Conservation (phyloP, 2,888 invertebrate species). For the Malachius bipustulatus region DNA sequence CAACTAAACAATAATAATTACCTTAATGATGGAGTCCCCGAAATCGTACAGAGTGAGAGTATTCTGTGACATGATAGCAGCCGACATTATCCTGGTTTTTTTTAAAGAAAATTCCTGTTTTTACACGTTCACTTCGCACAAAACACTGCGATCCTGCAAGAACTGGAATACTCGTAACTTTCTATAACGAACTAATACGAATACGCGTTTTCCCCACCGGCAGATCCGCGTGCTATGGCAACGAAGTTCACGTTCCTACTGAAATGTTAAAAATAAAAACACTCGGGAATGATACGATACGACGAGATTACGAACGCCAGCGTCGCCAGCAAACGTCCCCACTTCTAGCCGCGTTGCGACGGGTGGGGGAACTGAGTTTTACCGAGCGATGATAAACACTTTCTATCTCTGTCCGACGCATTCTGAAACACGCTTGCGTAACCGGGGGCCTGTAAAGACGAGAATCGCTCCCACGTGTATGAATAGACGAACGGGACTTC, state of each 20-base stretch:
- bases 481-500: too few relatives aligned
- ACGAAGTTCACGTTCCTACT: conserved; percentile 8
- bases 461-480: too few relatives aligned
- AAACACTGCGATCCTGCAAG: conserved; percentile 29
- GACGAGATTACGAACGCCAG: too few relatives aligned
- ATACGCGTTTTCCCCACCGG: conserved; percentile 13
- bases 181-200: conserved; percentile 9
- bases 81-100: conserved; percentile 49
- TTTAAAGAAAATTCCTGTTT: conserved; percentile 12
- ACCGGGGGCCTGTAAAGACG: too few relatives aligned
- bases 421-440: too few relatives aligned
- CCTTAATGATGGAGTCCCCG: conserved; percentile 63
- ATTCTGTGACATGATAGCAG: conserved; percentile 65
- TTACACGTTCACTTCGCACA: conserved; percentile 20
- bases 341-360: too few relatives aligned
- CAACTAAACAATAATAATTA: conserved; percentile 37
- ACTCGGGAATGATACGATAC: too few relatives aligned
- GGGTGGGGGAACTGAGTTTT: too few relatives aligned
- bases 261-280: too few relatives aligned
- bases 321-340: too few relatives aligned
- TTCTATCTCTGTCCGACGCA: too few relatives aligned
- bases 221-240: conserved; percentile 13
- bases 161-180: conserved; percentile 19
- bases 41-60: conserved; percentile 59
- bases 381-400: too few relatives aligned